Conservation (phyloP, 1,140 invertebrate species). For the Drosophila equinoxialis region DNA sequence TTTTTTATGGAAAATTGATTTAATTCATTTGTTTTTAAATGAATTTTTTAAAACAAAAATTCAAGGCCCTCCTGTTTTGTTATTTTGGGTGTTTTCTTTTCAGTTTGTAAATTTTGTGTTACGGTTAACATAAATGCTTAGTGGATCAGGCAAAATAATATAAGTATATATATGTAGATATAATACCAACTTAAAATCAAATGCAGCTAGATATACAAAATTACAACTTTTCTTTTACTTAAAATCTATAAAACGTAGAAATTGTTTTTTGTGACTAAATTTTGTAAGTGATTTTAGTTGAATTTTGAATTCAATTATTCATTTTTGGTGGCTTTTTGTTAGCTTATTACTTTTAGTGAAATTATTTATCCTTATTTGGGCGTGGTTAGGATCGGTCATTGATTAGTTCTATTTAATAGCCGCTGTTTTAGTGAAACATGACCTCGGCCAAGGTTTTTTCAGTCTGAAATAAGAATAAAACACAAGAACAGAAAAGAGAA, state of each 20-base stretch:
- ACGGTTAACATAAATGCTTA: constrained; percentile 65
- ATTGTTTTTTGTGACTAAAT: constrained; percentile 38
- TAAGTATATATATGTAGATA: constrained; percentile 38
- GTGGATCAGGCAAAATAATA: constrained; percentile 1
- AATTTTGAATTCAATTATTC: constrained; percentile 69
- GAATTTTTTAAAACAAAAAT: constrained; percentile 79
- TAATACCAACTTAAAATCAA: constrained; percentile 48
- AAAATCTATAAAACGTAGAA: constrained; percentile 48
- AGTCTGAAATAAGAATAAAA: constrained; percentile 79
- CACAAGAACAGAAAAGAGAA: constrained; percentile 5
- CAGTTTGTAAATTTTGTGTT: constrained; percentile 52
- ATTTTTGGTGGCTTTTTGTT: constrained; percentile 48
- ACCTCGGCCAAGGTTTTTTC: constrained; percentile 82
- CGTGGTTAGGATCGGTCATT: constrained; percentile 2
- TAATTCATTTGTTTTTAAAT: constrained; percentile 38
- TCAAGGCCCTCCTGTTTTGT: constrained; percentile 49
- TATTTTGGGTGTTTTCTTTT: constrained; percentile 23
- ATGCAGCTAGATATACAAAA: constrained; percentile 49
- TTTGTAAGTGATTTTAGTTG: constrained; percentile 40
- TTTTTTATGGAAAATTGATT: neutral
- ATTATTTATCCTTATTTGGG: constrained; percentile 3
- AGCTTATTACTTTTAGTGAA: constrained; percentile 14
- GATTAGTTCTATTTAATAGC: constrained; percentile 8
- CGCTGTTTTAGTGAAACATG: constrained; percentile 74
- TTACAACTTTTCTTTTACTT: constrained; percentile 23